Evolutionary conservation across 2,113 vertebrate genomes (phyloP).

Genomic region (Paratilapia polleni): DNA sequence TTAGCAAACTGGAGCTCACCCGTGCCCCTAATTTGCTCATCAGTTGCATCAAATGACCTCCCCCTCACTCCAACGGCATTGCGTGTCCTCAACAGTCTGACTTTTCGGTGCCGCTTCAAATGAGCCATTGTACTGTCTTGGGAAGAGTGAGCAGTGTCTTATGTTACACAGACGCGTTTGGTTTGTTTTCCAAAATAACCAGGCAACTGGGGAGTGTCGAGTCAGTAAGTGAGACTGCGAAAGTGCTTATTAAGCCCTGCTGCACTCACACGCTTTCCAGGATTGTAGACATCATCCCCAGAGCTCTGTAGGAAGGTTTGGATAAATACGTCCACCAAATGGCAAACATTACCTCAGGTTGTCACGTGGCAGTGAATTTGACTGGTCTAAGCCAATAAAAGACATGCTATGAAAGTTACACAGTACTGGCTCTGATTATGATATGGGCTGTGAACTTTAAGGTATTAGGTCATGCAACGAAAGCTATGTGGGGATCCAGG

Average conservation of each 20-base stretch:
- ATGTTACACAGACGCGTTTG: conserved; percentile 29
- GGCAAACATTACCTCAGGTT: conserved; percentile 22
- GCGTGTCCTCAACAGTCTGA: conserved; percentile 41
- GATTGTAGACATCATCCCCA: neutral
- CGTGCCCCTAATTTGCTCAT: conserved; percentile 20
- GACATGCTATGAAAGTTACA: conserved; percentile 17
- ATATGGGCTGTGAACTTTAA: neutral
- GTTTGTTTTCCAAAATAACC: conserved; percentile 50
- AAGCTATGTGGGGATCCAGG: conserved; percentile 7
- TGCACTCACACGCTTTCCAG: neutral
- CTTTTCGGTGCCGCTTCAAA: conserved; percentile 45
- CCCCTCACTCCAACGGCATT: conserved; percentile 18
- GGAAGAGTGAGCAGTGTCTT: conserved; percentile 19
- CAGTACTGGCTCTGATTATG: conserved; percentile 24
- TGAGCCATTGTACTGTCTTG: conserved; percentile 39
- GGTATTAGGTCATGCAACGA: conserved; percentile 28
- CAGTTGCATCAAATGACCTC: conserved; percentile 30
- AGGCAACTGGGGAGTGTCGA: neutral
- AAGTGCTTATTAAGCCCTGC: neutral
- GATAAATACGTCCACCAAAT: conserved; percentile 1
- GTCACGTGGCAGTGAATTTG: neutral
- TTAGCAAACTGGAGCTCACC: neutral
- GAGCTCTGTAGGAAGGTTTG: neutral
- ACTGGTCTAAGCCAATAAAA: conserved; percentile 6
- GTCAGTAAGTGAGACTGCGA: neutral